Percentiles rank a stretch among this genome's conserved stretches.
Evolutionary conservation across 2,888 invertebrate species (phyloP).

Genomic region (Melikaiella ostensackeni): DNA sequence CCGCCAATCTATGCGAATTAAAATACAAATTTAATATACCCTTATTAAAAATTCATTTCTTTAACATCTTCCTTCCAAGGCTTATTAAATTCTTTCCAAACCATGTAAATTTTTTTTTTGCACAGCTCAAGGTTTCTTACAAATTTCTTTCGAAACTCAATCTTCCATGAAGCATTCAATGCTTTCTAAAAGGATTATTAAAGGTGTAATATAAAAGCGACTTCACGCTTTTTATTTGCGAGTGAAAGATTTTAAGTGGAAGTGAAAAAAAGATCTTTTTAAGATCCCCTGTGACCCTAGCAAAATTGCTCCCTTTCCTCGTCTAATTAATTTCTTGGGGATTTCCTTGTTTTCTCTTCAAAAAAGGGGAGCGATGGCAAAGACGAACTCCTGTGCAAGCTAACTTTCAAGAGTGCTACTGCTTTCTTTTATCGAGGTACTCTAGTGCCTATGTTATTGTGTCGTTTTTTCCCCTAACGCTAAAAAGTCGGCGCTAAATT

Average conservation of each 20-base stretch:
- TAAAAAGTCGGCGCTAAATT: conserved; percentile 64
- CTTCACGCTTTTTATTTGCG: neutral
- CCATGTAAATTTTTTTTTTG: neutral
- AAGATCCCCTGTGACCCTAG: conserved; percentile 1
- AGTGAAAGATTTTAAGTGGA: neutral
- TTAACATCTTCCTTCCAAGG: neutral
- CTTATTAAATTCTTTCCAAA: neutral
- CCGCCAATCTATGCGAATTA: neutral
- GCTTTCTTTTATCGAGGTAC: conserved; percentile 64
- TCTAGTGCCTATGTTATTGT: conserved; percentile 69
- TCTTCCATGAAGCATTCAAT: neutral
- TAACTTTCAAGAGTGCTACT: conserved; percentile 73
- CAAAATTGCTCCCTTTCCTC: conserved; percentile 10
- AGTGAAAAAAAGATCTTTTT: neutral
- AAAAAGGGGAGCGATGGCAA: conserved; percentile 58
- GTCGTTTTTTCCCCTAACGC: conserved; percentile 59
- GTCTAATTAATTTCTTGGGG: conserved; percentile 11
- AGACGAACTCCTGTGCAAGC: conserved; percentile 68
- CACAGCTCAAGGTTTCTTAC: neutral
- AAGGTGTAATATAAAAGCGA: neutral
- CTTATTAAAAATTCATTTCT: neutral
- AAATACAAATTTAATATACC: neutral
- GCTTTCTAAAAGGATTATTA: neutral
- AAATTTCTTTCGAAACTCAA: neutral
- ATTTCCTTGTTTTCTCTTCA: conserved; percentile 16